Base-by-base conservation (phyloP, 53 echinoderm and acorn worm genomes). In the Henricia sp. region DNA sequence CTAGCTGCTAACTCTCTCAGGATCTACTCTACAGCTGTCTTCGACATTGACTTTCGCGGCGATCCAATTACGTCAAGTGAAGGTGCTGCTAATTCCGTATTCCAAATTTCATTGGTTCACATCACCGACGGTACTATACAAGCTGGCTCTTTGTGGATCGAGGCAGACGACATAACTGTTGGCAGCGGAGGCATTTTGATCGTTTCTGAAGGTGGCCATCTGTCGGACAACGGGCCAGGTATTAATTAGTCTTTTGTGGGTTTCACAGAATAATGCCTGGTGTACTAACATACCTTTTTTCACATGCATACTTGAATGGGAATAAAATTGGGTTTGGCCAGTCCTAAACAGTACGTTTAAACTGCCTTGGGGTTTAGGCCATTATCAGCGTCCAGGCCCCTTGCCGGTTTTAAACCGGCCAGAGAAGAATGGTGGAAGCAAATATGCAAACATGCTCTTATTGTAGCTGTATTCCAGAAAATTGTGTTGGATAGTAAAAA, bases 211-310 rank as follows among this genome's bases (percentile, higher is more conserved):
- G 92, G 95, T 26, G 95, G 95, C 52, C 69, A 92, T 85, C 29
- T 42, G 19, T 72, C 84, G 4, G 92, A 92, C 50, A 58, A 69
- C 59, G 95, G 92, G 42, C 90, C 92, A 82, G 95, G 95, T 92
- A 85, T 42, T 11, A 2, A 11, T 13, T 2, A 74, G 4, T 55
- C n/a, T n/a, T n/a, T n/a, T n/a, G n/a, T n/a, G n/a, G n/a, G n/a
- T n/a, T n/a, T n/a, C n/a, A n/a, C n/a, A n/a, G n/a, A n/a, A n/a
- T n/a, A n/a, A n/a, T n/a, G n/a, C n/a, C n/a, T n/a, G n/a, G n/a
- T n/a, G n/a, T n/a, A n/a, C n/a, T n/a, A n/a, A n/a, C n/a, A n/a
- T n/a, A n/a, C n/a, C n/a, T n/a, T n/a, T n/a, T n/a, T n/a, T n/a
- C n/a, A n/a, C n/a, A n/a, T n/a, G n/a, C n/a, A n/a, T n/a, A n/a